Conservation (phyloP, 2,797 vertebrate species). For the Podarcis siculus region DNA sequence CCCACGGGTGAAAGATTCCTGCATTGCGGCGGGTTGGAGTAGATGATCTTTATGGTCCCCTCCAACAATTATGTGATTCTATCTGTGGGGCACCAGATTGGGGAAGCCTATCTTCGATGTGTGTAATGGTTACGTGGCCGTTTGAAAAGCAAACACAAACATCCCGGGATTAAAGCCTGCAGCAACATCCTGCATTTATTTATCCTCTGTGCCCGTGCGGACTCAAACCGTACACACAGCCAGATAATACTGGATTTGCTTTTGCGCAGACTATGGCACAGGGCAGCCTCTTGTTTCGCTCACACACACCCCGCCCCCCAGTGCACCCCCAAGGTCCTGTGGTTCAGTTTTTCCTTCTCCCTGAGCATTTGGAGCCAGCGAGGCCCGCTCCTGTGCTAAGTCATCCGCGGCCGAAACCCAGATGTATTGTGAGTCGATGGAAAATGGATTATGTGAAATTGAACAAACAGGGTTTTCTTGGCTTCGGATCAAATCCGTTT, state of each 20-base stretch:
- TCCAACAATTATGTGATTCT: no score
- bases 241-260: background rate
- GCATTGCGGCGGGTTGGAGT: no score
- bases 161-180: background rate
- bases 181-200: background rate
- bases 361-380: background rate
- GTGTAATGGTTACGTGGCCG: no score
- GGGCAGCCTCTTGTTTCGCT: no score
- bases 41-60: no score
- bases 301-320: background rate
- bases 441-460: conserved; percentile 62
- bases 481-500: conserved; percentile 40
- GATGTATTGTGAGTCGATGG: conserved; percentile 63
- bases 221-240: background rate
- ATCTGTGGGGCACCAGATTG: no score
- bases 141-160: no score
- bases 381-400: conserved; percentile 50
- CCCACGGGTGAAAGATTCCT: no score
- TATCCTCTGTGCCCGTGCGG: background rate
- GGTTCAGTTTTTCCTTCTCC: background rate
- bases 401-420: conserved; percentile 62
- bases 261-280: background rate
- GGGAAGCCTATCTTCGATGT: no score
- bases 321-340: no score
- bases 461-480: conserved; percentile 64